These are phyloP conservation scores for Micrasema minimum DNA, from an alignment of 1,140 invertebrate genomes.

Conservation along the genomic window DNA sequence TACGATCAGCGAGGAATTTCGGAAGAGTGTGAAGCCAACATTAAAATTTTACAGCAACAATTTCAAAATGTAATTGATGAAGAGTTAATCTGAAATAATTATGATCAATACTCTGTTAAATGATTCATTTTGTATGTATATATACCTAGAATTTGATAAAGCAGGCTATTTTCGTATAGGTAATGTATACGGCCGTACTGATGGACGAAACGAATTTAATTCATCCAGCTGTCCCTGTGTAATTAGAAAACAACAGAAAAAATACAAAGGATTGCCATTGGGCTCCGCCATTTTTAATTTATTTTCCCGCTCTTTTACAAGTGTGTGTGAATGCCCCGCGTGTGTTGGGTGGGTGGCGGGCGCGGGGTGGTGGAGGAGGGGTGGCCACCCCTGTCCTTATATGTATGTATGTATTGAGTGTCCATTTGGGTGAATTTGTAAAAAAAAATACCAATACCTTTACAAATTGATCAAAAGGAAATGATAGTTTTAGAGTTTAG, in stretches of 20 bases:
- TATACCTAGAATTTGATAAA: too few species aligned
- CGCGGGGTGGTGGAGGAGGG: not conserved
- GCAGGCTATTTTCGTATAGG: conserved; percentile 27
- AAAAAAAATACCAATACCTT: too few species aligned
- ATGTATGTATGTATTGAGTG: conserved; percentile 28
- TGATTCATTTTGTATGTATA: too few species aligned
- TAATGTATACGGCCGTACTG: conserved; percentile 39
- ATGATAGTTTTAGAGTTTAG: too few species aligned
- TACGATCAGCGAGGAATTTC: too few species aligned
- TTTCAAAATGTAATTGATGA: too few species aligned
- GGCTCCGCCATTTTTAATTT: conserved; percentile 54
- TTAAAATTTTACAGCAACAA: too few species aligned
- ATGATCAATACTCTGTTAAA: too few species aligned
- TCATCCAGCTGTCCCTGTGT: conserved; percentile 54
- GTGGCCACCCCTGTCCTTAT: conserved; percentile 28
- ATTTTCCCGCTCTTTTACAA: conserved; percentile 47
- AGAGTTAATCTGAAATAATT: too few species aligned
- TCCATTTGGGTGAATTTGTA: conserved; percentile 29
- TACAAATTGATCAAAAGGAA: too few species aligned
- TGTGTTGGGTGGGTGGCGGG: conserved; percentile 31
- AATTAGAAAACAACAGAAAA: conserved; percentile 54
- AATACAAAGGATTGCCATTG: conserved; percentile 54
- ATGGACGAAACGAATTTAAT: conserved; percentile 55
- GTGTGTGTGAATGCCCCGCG: conserved; percentile 16
- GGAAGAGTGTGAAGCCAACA: too few species aligned